Conservation (phyloP, 2,888 invertebrate species). For the Phortica magna region DNA sequence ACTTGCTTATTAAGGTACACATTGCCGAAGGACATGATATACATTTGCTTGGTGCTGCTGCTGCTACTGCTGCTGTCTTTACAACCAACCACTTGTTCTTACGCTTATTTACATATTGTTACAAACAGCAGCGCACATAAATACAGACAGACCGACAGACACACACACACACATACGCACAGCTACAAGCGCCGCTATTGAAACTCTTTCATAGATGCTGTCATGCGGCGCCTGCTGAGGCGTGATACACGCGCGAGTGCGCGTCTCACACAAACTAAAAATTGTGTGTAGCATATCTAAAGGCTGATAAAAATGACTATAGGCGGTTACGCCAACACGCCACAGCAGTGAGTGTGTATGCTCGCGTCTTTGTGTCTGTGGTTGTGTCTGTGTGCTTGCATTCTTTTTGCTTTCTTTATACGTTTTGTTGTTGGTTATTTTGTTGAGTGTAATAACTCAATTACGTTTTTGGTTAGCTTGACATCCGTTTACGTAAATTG, state of each 20-base stretch:
- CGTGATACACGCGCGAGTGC: background rate
- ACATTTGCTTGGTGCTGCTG: background rate
- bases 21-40: constrained; percentile 27
- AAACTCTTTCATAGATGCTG: constrained; percentile 3
- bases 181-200: background rate
- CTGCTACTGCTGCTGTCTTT: constrained; percentile 55
- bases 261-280: constrained; percentile 3
- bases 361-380: constrained; percentile 30
- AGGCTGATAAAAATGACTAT: constrained; percentile 40
- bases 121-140: constrained; percentile 4
- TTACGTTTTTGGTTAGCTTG: constrained; percentile 58
- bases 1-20: constrained; percentile 61
- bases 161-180: constrained; percentile 55
- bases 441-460: constrained; percentile 61
- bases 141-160: constrained; percentile 49
- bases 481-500: constrained; percentile 49
- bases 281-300: background rate
- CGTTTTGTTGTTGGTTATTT: constrained; percentile 26
- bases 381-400: constrained; percentile 41
- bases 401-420: background rate
- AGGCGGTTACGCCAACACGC: constrained; percentile 44
- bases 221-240: background rate
- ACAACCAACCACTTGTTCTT: constrained; percentile 65
- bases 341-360: constrained; percentile 33
- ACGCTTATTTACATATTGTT: constrained; percentile 64